phyloP scores from a whole-genome alignment of 2,888 invertebrate genomes.

The Ferrisia virgata region DNA sequence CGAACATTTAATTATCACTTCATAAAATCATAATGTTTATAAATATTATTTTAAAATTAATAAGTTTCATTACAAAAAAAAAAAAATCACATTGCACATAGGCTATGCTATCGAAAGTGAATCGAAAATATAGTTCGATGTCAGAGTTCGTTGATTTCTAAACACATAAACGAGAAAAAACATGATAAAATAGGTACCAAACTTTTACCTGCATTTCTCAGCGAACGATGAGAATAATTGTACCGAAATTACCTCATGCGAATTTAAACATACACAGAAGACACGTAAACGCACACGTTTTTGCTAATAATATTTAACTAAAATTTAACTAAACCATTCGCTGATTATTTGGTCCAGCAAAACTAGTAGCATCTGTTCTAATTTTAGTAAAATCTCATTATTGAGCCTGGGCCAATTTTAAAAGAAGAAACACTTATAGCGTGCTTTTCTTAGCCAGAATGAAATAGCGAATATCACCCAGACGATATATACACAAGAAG shows the following conservation, averaged over 20 bases:
- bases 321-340: neutral
- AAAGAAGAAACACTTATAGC: conserved; percentile 9
- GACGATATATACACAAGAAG: neutral
- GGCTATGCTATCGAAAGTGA: no score
- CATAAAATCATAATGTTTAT: no score
- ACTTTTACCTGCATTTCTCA: neutral
- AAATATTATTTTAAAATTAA: no score
- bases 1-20: no score
- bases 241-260: neutral
- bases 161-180: neutral
- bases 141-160: neutral
- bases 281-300: neutral
- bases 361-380: conserved; percentile 22
- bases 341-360: conserved; percentile 13
- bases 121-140: neutral
- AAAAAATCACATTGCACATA: no score
- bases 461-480: neutral
- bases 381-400: conserved; percentile 40
- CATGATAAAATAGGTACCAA: neutral
- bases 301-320: neutral
- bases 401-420: conserved; percentile 38
- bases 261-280: neutral
- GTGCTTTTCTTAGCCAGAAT: conserved; percentile 1
- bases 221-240: neutral
- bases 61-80: no score